Base-by-base conservation (phyloP, 2,888 invertebrate genomes). In the Theretra japonica region DNA sequence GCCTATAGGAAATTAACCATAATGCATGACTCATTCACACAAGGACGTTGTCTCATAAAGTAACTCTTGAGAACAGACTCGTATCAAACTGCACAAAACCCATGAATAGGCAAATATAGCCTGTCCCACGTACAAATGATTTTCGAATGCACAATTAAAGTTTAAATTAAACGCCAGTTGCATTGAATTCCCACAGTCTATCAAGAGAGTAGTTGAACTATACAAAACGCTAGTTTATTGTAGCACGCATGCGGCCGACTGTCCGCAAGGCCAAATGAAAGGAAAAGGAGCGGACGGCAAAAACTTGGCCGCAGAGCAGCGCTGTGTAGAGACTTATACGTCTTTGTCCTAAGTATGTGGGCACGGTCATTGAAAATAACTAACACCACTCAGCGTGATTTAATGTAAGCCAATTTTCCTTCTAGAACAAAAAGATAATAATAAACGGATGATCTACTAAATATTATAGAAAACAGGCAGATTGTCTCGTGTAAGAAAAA, bases 211-310 rank as follows among this genome's bases (percentile, higher is more conserved):
- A 65, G 33, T 60, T 62, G 72, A 57, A 70, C 56, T 69, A 65
- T 72, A 70, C 70, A 68, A 72, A 68, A 68, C 56, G 69, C 50
- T 62, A 25, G 62, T 70, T 70, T 78, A 79, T 77, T 82, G 81
- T 75, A 68, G 74, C 72, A 70, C 69, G 69, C 72, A 72, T 72
- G 75, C 75, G 77, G 74, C 76, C 82, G 77, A 76, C 78, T 75
- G 72, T 76, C 76, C 75, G 77, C 92, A 92, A 94, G 94, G 94
- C 87, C 89, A 83, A 85, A 90, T 84, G 93, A 94, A 94, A 93
- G 93, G 94, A 90, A 92, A 91, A 89, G 86, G 89, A 86, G 79
- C 82, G 82, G 76, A 7, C 74, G 76, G 85, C 84, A 86, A 87
- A 88, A 88, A 87, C 82, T 56, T 70, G 53, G 65, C 50, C 73